A percentile compares a stretch with the other conserved stretches of the same genome.
Conservation (phyloP, 2,797 vertebrate species). For the Hapalemur alaotrensis region DNA sequence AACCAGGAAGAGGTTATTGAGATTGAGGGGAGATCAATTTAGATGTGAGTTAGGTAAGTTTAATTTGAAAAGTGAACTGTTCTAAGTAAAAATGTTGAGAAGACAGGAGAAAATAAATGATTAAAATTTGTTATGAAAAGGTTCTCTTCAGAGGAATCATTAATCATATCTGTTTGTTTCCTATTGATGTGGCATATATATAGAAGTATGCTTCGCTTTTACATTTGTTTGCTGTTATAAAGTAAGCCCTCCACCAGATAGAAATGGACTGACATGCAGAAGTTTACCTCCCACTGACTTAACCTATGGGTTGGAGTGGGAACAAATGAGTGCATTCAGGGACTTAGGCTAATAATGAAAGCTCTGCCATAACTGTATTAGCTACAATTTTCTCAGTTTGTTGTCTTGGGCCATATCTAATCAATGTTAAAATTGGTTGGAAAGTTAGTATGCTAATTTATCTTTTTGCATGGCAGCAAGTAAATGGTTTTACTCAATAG, state of each 20-base stretch:
- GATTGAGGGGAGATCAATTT: background rate
- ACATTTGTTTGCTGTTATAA: background rate
- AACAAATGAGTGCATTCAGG: background rate
- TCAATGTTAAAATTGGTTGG: conserved; percentile 7
- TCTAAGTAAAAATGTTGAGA: background rate
- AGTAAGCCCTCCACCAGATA: background rate
- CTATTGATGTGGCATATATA: background rate
- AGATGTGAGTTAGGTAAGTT: background rate
- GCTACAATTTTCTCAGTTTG: background rate
- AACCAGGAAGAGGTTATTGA: fast-evolving
- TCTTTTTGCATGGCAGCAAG: conserved; percentile 26
- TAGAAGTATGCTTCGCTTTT: background rate
- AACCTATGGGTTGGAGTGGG: background rate
- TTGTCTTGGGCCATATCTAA: background rate
- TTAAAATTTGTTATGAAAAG: background rate
- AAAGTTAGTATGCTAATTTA: conserved; percentile 27
- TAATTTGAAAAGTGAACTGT: background rate
- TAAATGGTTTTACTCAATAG: conserved; percentile 36
- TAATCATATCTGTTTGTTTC: background rate
- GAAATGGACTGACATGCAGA: background rate
- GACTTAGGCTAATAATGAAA: background rate
- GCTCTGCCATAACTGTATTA: background rate
- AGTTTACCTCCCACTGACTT: background rate
- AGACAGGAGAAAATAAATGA: background rate
- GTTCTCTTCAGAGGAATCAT: background rate